Base-by-base conservation (phyloP, 2,797 vertebrate genomes). In the Microtus obscurus region DNA sequence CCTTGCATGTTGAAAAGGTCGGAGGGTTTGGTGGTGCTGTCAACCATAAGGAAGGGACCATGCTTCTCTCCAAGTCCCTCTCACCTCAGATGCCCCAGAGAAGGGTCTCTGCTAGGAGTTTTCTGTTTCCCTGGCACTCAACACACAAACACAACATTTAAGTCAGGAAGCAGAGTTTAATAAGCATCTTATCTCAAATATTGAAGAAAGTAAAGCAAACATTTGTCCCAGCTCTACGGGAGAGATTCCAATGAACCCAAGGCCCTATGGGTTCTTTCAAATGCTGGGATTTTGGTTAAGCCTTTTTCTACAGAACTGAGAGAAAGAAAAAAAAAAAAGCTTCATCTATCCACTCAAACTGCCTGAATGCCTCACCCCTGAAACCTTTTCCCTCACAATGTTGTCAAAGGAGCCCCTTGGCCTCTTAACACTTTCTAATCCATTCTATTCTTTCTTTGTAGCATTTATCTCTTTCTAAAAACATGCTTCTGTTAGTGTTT, bases 151-250 rank as follows among this genome's bases (percentile, higher is more conserved):
- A 91, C 16, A 78, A 74, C 77, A 90, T 80, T 87, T 79, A 59
- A 51, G 40, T 45, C 65, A 87, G 83, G 73, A 87, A 74, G 34
- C 73, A 56, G 95, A 74, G 34, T 34, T 81, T 40, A 85, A 0
- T 69, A 59, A 87, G 37, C 16, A 34, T 88, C 80, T 95, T 73
- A 85, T 86, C 31, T 93, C n/a, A 96, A 77, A 90, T 77, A 19
- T 65, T 37, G 16, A 88, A 81, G 83, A 91, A 81, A 95, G 73
- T 63, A 25, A 90, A 95, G 73, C 34, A 80, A 74, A 71, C 25
- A 74, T 51, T 73, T 93, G 89, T 89, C 86, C 25, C 40, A 61
- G 16, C 65, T 80, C 59, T 76, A 51, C 23, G 48, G 48, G 29
- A 40, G 67, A 92, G 53, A 78, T 83, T 82, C 71, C 86, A 86